Evolutionary conservation across 1,140 invertebrate genomes (phyloP).

Genomic region (Drosophila ficusphila): DNA sequence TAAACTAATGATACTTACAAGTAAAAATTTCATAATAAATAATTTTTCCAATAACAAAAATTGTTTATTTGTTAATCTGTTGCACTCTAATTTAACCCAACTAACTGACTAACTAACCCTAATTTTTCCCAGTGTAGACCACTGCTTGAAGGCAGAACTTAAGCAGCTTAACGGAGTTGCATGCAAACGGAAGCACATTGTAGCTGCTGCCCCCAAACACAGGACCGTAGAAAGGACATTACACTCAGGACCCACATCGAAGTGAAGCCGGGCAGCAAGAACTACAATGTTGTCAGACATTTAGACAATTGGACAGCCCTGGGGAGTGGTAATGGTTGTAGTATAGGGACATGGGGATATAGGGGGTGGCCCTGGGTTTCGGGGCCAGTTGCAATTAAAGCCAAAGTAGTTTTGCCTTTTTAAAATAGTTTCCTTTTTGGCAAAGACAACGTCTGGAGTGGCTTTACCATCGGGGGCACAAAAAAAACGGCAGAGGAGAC

Average conservation of each 20-base stretch:
- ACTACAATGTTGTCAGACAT: constrained; percentile 62
- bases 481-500: constrained; percentile 4
- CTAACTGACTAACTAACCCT: too few relatives aligned
- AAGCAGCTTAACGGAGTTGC: constrained; percentile 72
- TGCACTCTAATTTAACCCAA: too few relatives aligned
- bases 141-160: constrained; percentile 39
- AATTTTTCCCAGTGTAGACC: background rate
- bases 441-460: constrained; percentile 47
- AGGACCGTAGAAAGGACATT: constrained; percentile 68
- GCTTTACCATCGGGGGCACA: background rate
- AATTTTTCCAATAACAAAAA: too few relatives aligned
- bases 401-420: constrained; percentile 81
- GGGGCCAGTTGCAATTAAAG: constrained; percentile 76
- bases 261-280: constrained; percentile 29
- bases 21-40: too few relatives aligned
- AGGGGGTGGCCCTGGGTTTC: constrained; percentile 19
- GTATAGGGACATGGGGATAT: background rate
- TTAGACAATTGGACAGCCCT: constrained; percentile 50
- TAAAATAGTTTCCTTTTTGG: constrained; percentile 81
- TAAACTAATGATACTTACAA: background rate
- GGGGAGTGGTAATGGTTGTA: constrained; percentile 25
- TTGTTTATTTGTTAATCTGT: too few relatives aligned
- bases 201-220: constrained; percentile 41
- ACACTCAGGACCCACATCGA: constrained; percentile 57
- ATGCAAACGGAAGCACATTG: constrained; percentile 75